Base-by-base conservation (phyloP, 2,888 invertebrate species). In the Chymomyza caudatula region DNA sequence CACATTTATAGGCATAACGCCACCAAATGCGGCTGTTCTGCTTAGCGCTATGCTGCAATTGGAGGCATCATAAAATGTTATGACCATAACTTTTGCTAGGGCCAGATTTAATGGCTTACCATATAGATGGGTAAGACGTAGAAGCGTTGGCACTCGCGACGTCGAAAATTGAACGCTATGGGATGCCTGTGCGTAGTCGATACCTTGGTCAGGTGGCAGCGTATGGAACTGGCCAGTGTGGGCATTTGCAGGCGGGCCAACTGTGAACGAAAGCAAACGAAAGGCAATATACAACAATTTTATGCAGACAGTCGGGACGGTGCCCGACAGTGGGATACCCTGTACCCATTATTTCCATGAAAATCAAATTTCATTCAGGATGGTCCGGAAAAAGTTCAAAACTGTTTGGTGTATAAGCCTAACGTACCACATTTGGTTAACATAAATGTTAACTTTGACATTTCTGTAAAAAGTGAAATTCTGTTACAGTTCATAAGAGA, bases 211-310 rank as follows among this genome's bases (percentile, higher is more conserved):
- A 88, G 68, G 71, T 88, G 85, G 54, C 89, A 88, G 17, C 90
- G 79, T 57, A 85, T 86, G 19, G 74, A 72, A 63, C 90, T 89
- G 52, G 90, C 76, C 63, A 88, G 87, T 17, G 90, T 90, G 55
- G 86, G 79, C 58, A 77, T 82, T 66, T 77, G 69, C 64, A 88
- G 54, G 6, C 87, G 78, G 19, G 76, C 74, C 59, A 88, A 67
- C 85, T 81, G 47, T 43, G 54, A 70, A 60, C 20, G 37, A 63
- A 19, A n/a, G 56, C 6, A 22, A 43, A 49, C 42, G 22, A 49
- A 13, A 47, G 5, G n/a, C 52, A 53, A n/a, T n/a, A n/a, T n/a
- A n/a, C 4, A 15, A 59, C 23, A 59, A 22, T 44, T 44, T 37
- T n/a, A n/a, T n/a, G n/a, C n/a, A n/a, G n/a, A n/a, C n/a, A n/a